phyloP scores from a whole-genome alignment of 2,113 vertebrate genomes.

The Polyodon spathula region DNA sequence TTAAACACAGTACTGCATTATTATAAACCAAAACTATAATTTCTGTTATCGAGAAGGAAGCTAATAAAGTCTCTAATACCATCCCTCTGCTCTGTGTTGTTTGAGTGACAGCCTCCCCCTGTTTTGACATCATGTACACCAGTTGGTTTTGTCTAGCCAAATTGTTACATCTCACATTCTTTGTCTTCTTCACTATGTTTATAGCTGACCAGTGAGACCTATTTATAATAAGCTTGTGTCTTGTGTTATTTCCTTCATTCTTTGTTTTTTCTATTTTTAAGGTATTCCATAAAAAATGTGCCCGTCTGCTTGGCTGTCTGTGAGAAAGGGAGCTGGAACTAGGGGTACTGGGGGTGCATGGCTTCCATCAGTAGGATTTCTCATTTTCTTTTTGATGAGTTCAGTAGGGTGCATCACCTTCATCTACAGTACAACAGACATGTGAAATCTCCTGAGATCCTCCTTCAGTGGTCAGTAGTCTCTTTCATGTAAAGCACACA shows the following conservation, averaged over 20 bases:
- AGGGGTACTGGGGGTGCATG: too few relatives aligned
- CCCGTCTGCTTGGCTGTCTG: too few relatives aligned
- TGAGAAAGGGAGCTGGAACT: too few relatives aligned
- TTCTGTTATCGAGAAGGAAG: too few relatives aligned
- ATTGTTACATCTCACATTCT: too few relatives aligned
- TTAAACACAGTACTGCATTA: too few relatives aligned
- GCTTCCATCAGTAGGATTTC: slow-evolving; percentile 45
- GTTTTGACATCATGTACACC: too few relatives aligned
- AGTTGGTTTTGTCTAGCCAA: too few relatives aligned
- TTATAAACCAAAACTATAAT: too few relatives aligned
- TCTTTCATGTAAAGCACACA: slow-evolving; percentile 51
- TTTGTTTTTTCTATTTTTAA: slow-evolving; percentile 6
- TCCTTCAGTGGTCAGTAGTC: slow-evolving; percentile 48
- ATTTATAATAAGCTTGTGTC: slow-evolving; percentile 8
- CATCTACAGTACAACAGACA: slow-evolving; percentile 44
- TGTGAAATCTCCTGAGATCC: slow-evolving; percentile 46
- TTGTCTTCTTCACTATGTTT: slow-evolving; percentile 16
- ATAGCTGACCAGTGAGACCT: slow-evolving; percentile 10
- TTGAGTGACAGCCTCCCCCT: too few relatives aligned
- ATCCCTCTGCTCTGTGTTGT: too few relatives aligned
- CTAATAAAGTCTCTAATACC: too few relatives aligned
- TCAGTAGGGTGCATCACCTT: slow-evolving; percentile 49
- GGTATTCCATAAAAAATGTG: background rate
- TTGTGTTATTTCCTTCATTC: slow-evolving; percentile 11
- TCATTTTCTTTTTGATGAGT: slow-evolving; percentile 28